Percentiles rank a stretch among this genome's conserved stretches.
phyloP scores from a whole-genome alignment of 2,113 vertebrate genomes.

The Donacobius atricapilla region DNA sequence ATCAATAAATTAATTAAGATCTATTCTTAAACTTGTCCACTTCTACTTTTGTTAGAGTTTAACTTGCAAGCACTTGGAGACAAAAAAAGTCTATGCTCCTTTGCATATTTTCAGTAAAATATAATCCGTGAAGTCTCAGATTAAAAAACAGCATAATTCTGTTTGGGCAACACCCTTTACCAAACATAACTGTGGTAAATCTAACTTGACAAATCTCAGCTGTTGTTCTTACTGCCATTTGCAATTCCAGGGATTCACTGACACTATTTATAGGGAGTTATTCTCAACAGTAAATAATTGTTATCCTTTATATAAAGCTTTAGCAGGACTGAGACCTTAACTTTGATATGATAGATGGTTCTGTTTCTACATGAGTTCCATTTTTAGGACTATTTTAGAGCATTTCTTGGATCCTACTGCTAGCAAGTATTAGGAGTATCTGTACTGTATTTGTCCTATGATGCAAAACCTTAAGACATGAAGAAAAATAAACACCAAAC shows the following conservation, averaged over 20 bases:
- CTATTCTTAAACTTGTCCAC: background rate
- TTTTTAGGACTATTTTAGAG: background rate
- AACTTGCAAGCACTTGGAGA: background rate
- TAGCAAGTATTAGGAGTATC: background rate
- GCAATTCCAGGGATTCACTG: background rate
- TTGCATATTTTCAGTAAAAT: background rate
- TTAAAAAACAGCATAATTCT: background rate
- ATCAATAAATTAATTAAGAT: background rate
- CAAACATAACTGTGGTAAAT: background rate
- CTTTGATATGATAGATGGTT: background rate
- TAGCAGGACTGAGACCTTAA: background rate
- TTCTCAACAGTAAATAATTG: conserved; percentile 7
- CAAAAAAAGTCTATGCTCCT: background rate
- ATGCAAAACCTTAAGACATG: background rate
- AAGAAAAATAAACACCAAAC: background rate
- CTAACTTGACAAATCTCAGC: background rate
- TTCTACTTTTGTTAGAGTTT: background rate
- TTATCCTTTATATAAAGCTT: background rate
- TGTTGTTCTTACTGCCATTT: background rate
- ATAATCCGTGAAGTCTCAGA: background rate
- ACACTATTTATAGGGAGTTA: background rate
- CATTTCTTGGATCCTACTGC: background rate
- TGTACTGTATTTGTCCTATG: background rate
- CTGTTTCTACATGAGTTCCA: background rate
- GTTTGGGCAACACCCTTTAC: background rate